Evolutionary conservation across 2,888 invertebrate species (phyloP).

Genomic region (Philaethria dido): DNA sequence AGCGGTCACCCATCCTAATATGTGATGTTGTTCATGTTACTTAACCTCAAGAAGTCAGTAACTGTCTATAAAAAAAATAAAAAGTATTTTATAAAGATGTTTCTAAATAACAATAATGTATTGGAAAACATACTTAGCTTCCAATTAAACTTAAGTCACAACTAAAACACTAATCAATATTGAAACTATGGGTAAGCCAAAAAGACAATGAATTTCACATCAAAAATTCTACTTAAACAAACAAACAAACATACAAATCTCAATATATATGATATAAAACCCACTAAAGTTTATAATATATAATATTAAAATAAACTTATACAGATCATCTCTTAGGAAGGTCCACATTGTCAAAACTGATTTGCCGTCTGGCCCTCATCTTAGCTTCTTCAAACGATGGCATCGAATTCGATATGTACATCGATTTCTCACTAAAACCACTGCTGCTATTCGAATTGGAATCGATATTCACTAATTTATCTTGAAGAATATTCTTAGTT

Average conservation of each 20-base stretch:
- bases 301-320: constrained; percentile 19
- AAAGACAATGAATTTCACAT: background rate
- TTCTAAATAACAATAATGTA: too few relatives aligned
- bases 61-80: background rate
- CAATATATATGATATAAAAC: background rate
- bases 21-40: background rate
- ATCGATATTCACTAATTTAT: constrained; percentile 76
- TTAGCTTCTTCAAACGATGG: constrained; percentile 76
- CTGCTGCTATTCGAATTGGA: constrained; percentile 70
- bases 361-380: constrained; percentile 83
- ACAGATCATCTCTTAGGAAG: constrained; percentile 74
- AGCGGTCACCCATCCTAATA: background rate
- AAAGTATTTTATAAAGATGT: too few relatives aligned
- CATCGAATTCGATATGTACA: constrained; percentile 75
- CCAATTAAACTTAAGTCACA: constrained; percentile 7
- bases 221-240: background rate
- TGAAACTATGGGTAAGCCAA: background rate
- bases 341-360: constrained; percentile 84
- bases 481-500: constrained; percentile 76
- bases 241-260: background rate
- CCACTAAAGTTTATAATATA: background rate
- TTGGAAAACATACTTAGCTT: constrained; percentile 9
- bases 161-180: constrained; percentile 1
- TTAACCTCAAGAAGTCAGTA: background rate
- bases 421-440: constrained; percentile 63